These are phyloP conservation scores for Exephanes ischioxanthus DNA, from an alignment of 2,888 invertebrate genomes.

Conservation along the genomic window DNA sequence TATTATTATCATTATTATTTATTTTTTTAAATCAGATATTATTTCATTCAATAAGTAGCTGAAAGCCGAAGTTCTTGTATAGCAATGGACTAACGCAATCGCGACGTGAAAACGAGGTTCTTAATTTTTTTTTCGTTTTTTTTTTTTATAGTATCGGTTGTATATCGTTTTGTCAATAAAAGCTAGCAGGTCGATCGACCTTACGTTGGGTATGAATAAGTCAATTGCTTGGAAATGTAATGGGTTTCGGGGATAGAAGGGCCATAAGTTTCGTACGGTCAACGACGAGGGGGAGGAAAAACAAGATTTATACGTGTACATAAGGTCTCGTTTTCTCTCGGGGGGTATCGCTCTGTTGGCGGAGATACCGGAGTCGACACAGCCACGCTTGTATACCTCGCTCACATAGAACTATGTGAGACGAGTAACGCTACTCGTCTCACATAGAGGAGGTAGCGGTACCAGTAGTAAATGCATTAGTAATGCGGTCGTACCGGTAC, in stretches of 20 bases:
- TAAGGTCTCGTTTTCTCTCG: conserved; percentile 31
- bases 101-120: neutral
- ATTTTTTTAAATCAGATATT: no score
- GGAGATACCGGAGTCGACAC: conserved; percentile 10
- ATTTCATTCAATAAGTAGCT: neutral
- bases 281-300: conserved; percentile 17
- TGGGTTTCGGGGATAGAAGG: conserved; percentile 19
- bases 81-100: no score
- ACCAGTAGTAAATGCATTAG: conserved; percentile 25
- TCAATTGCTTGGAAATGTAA: conserved; percentile 49
- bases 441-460: neutral
- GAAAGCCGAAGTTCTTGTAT: neutral
- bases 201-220: conserved; percentile 40
- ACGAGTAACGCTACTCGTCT: neutral
- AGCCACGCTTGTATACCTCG: neutral
- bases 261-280: conserved; percentile 43
- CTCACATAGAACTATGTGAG: neutral
- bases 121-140: neutral
- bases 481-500: conserved; percentile 17
- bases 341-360: conserved; percentile 29
- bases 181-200: neutral
- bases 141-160: neutral
- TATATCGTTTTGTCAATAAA: neutral
- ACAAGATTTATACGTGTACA: conserved; percentile 48
- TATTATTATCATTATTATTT: no score